Evolutionary conservation across 2,113 vertebrate genomes (phyloP), one percentile per base, ranked within the genome.

Genomic region (Amphiprion ocellaris): DNA sequence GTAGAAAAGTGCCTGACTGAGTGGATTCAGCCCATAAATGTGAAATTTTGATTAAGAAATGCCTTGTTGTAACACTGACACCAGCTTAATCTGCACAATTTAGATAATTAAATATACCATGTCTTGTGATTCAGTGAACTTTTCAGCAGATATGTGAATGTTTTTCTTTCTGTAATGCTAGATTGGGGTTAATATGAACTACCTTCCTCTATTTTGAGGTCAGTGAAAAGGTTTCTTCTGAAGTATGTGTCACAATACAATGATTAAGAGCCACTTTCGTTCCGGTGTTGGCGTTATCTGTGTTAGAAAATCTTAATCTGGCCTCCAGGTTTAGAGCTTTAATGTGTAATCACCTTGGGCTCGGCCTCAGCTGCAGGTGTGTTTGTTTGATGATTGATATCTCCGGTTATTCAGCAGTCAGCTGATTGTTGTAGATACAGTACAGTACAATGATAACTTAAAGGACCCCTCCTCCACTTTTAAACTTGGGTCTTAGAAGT

Each of bases 301-400:
- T 1, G 2, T 37, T 58, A 24, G n/a, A 58, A 52, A 44, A 44
- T n/a, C 28, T n/a, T 11, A 14, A 24, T 72, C 39, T 26, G 37
- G 15, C 26, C 5, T 62, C 47, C 14, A 12, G 8, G 41, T 50
- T 65, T n/a, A 67, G 67, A 67, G 58, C 47, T 17, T 39, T 28
- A 63, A 67, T 56, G 64, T 69, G 66, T 65, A 56, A 54, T 66
- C 73, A 68, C 41, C 37, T n/a, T 21, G 23, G 28, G 30, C 41
- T 39, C n/a, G 16, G 21, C 15, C 54, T 41, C 23, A 26, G 46
- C 17, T 1, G 10, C 50, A 63, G 17, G 46, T 50, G 30, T 74
- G 69, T 82, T 87, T 82, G 56, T 62, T 68, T 64, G 75, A n/a
- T 17, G 30, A 33, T 53, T 50, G 44, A 39, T 63, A 79, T 75